Conservation (phyloP, 2,888 invertebrate genomes). For the Ophioninae sp. region DNA sequence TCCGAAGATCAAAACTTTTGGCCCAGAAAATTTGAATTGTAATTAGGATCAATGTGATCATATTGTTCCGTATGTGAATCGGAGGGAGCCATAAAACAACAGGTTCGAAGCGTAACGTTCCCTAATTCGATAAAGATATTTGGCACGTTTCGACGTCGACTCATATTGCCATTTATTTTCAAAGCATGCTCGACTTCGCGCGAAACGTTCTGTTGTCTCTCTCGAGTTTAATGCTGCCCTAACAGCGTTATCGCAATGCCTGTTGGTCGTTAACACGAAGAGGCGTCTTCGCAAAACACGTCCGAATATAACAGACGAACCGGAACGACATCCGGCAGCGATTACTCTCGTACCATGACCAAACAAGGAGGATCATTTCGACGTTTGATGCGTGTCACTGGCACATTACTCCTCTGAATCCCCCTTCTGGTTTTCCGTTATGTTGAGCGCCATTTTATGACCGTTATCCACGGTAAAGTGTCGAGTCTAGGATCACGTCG, state of each 20-base stretch:
- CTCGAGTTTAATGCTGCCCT: conserved; percentile 6
- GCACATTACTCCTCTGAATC: conserved; percentile 9
- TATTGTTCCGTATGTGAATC: background rate
- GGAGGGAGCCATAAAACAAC: background rate
- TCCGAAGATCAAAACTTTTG: background rate
- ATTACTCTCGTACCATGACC: conserved; percentile 43
- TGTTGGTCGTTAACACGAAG: conserved; percentile 20
- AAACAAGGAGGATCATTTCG: conserved; percentile 44
- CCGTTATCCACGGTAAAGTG: conserved; percentile 63
- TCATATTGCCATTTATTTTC: background rate
- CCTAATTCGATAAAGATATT: background rate
- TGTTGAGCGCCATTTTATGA: conserved; percentile 59
- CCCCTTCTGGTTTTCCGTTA: conserved; percentile 22
- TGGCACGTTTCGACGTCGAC: background rate
- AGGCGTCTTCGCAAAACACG: background rate
- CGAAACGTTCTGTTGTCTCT: background rate
- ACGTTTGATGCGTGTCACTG: conserved; percentile 30
- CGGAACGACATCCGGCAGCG: background rate
- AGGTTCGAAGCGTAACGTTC: background rate
- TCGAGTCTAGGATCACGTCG: conserved; percentile 49
- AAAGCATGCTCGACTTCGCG: background rate
- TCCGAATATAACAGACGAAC: conserved; percentile 8
- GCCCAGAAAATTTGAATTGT: background rate
- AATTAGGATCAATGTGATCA: background rate
- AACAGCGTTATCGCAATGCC: conserved; percentile 7